Conservation (phyloP, 1,140 invertebrate genomes). For the Calephelis virginiensis region DNA sequence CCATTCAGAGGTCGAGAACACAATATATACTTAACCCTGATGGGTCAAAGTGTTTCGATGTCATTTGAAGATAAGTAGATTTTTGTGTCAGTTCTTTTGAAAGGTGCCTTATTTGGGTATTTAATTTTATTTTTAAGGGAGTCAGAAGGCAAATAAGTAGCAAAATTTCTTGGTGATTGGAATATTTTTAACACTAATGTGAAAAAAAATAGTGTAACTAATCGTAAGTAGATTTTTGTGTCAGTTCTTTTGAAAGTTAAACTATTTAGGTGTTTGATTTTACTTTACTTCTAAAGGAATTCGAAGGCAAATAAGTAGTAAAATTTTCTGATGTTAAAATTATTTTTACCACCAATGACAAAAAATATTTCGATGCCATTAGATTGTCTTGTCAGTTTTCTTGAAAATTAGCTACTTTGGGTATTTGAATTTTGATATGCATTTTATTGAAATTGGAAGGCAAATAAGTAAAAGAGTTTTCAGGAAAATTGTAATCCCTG, state of each 20-base stretch:
- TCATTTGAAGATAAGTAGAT: slow-evolving; percentile 32
- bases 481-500: too few species aligned
- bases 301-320: neutral
- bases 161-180: too few species aligned
- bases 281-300: neutral
- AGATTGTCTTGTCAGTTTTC: slow-evolving; percentile 22
- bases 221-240: slow-evolving; percentile 29
- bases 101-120: neutral
- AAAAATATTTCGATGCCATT: slow-evolving; percentile 19
- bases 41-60: slow-evolving; percentile 32
- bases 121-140: neutral
- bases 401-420: neutral
- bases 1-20: slow-evolving; percentile 47
- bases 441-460: too few species aligned
- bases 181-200: too few species aligned
- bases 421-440: neutral
- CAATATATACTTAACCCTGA: slow-evolving; percentile 31
- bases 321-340: too few species aligned
- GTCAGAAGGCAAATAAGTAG: neutral
- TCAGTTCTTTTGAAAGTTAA: neutral
- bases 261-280: neutral
- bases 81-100: slow-evolving; percentile 18
- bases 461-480: too few species aligned
- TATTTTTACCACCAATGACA: too few species aligned
- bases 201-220: neutral